These are phyloP conservation scores for Nycteola revayana DNA, from an alignment of 2,888 invertebrate genomes.

Conservation along the genomic window DNA sequence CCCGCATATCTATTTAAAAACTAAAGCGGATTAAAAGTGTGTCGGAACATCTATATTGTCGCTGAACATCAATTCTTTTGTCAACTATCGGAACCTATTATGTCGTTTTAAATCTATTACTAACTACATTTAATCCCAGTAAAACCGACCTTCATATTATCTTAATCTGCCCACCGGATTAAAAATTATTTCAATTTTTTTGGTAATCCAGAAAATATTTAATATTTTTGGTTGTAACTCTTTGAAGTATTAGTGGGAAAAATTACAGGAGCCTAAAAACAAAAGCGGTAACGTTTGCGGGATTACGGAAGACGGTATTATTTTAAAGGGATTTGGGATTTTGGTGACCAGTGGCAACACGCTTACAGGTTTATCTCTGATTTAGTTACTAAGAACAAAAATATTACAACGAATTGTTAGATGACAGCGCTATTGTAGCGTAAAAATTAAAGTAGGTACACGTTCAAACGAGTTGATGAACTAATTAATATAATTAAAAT, in stretches of 20 bases:
- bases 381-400: constrained; percentile 8
- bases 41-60: constrained; percentile 15
- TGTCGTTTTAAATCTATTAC: constrained; percentile 8
- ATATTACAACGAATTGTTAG: background rate
- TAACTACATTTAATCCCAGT: constrained; percentile 11
- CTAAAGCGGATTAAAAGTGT: constrained; percentile 17
- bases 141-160: constrained; percentile 7
- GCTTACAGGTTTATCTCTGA: constrained; percentile 2
- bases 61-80: constrained; percentile 12
- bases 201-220: constrained; percentile 14
- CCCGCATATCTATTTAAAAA: constrained; percentile 17
- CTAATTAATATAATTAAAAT: too few species aligned
- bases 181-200: constrained; percentile 2
- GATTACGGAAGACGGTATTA: constrained; percentile 15
- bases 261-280: constrained; percentile 4
- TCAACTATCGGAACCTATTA: constrained; percentile 2
- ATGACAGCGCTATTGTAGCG: too few species aligned
- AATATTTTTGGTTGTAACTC: too few species aligned
- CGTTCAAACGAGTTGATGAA: too few species aligned
- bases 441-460: too few species aligned
- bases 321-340: constrained; percentile 6
- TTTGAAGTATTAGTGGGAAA: constrained; percentile 4
- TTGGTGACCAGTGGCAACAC: constrained; percentile 8
- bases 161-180: constrained; percentile 6
- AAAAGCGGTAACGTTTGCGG: constrained; percentile 18